Base-by-base conservation (phyloP, 2,888 invertebrate genomes). In the Drosophila tripunctata region DNA sequence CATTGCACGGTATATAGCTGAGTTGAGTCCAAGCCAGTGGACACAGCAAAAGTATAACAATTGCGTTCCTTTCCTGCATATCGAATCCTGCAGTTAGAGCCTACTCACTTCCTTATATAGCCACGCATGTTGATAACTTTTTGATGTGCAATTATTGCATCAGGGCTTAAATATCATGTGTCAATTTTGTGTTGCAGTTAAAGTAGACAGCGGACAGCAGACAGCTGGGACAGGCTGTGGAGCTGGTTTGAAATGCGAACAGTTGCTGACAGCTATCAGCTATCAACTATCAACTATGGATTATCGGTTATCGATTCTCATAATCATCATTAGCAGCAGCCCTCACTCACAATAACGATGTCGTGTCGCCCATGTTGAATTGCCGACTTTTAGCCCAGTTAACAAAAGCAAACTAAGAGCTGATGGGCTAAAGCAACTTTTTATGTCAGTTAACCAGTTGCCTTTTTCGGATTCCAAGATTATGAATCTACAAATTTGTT, bases 91-190 rank as follows among this genome's bases (percentile, higher is more conserved):
- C 14, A 10, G 5, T 1, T 19, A 15, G 14, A 14, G 15, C n/a
- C 33, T 22, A 12, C 14, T 30, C 38, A 45, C 43, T 35, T 40
- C 67, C 56, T 66, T 82, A 51, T 78, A 78, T 82, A 82, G 50
- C 36, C 31, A n/a, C 33, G 8, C 19, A 22, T 58, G 68, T 68
- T 78, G 67, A 78, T 70, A 52, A 70, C 57, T n/a, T 57, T 62
- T 65, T 84, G 78, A 81, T 79, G 61, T 41, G 57, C 89, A 87
- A 89, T 89, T 89, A 89, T 78, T 50, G 62, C 76, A 77, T 87
- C 89, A 88, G 55, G 4, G 44, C 62, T 33, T 70, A 84, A 86
- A 89, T 87, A 88, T 75, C 84, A 89, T 68, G 63, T 86, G 89
- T 77, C 89, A 81, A 48, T 58, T 51, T 41, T 24, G 55, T 48